Conservation (phyloP, 2,113 vertebrate species). For the Mola mola region DNA sequence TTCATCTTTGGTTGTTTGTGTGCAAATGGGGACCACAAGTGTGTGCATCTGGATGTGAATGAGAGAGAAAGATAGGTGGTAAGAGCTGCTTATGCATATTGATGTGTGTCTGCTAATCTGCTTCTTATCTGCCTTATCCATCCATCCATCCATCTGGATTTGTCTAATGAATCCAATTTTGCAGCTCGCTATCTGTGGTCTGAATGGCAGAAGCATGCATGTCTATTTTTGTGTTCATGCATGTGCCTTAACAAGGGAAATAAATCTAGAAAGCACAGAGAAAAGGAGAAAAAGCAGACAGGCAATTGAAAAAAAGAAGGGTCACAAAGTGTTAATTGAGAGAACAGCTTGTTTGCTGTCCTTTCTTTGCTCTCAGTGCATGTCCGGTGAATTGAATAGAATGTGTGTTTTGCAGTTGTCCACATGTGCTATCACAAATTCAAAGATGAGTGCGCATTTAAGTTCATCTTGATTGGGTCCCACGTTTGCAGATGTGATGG, state of each 20-base stretch:
- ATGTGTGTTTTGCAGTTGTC: conserved; percentile 39
- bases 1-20: conserved; percentile 56
- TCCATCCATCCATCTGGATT: conserved; percentile 77
- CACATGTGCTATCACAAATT: conserved; percentile 30
- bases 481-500: conserved; percentile 63
- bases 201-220: conserved; percentile 47
- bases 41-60: conserved; percentile 42
- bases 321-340: conserved; percentile 61
- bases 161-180: conserved; percentile 79
- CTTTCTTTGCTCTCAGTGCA: conserved; percentile 31
- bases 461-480: conserved; percentile 58
- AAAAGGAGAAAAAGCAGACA: conserved; percentile 25
- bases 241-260: conserved; percentile 50
- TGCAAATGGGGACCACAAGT: conserved; percentile 17
- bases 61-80: conserved; percentile 41
- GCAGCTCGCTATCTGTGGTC: conserved; percentile 60
- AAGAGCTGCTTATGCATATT: conserved; percentile 73
- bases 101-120: conserved; percentile 78
- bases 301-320: conserved; percentile 41
- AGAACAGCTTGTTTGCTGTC: conserved; percentile 47
- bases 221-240: conserved; percentile 56
- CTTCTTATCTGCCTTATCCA: conserved; percentile 74
- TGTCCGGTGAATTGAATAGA: conserved; percentile 50
- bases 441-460: conserved; percentile 15
- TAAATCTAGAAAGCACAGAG: conserved; percentile 11